These are phyloP conservation scores for Micrastur ruficollis DNA, from an alignment of 2,797 vertebrate species.

Conservation along the genomic window DNA sequence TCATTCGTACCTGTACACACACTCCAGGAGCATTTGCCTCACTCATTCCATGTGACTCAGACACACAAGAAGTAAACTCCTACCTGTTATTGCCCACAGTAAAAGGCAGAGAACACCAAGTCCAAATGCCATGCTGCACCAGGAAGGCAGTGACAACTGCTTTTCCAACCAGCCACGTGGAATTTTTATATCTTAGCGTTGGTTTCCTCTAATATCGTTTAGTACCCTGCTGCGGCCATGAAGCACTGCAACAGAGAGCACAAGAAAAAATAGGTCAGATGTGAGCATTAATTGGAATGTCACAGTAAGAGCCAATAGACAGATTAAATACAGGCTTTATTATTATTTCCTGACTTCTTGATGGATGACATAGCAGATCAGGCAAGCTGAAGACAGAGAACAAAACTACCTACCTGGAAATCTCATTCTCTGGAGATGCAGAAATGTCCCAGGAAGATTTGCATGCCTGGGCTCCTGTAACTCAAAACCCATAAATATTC, in stretches of 20 bases:
- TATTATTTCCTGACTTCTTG: neutral
- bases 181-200: neutral
- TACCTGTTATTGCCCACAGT: conserved; percentile 64
- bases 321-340: neutral
- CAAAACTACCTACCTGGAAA: neutral
- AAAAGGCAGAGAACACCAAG: conserved; percentile 29
- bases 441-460: neutral
- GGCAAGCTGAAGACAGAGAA: neutral
- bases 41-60: neutral
- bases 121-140: conserved; percentile 42
- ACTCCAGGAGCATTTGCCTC: neutral
- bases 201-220: neutral
- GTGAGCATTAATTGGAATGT: neutral
- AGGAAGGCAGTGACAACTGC: neutral
- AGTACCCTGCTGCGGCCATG: neutral
- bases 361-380: neutral
- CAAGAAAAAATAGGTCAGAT: neutral
- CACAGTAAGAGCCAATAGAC: neutral
- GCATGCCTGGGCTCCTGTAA: neutral
- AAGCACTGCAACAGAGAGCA: conserved; percentile 50
- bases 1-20: neutral
- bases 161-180: neutral
- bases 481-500: neutral
- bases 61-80: neutral
- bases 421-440: neutral